Base-by-base conservation (phyloP, 2,113 vertebrate genomes). In the Acrocephalus arundinaceus region DNA sequence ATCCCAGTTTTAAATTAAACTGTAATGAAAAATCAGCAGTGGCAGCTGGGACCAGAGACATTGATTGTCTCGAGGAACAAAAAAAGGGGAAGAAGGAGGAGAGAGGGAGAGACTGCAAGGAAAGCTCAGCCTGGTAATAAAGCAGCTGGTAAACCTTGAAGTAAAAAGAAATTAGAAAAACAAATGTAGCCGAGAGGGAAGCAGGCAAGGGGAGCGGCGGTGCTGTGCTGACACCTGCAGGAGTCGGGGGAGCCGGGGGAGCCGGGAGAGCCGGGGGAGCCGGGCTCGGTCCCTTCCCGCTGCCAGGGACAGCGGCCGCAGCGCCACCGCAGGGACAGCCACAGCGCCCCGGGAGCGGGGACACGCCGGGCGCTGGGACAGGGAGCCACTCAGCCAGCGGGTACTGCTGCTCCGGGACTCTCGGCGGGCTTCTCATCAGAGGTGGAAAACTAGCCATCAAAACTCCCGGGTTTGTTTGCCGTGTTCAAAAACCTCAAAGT, bases 1-100 rank as follows among this genome's bases (percentile, higher is more conserved):
- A 98, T 98, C 98, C 98, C 97, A 95, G 96, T 98, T 98, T 98
- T 98, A 98, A 98, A 98, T 98, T 98, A 98, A 98, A 98, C 97
- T 98, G 98, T 98, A 98, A 98, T 98, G 98, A 98, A 98, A 98
- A 98, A 98, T 98, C 98, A 98, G 98, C 98, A 96, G 96, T 98
- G 98, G 98, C 98, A 98, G 98, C 98, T 98, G 98, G 98, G 98
- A 98, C 98, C 98, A 96, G 97, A 98, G 98, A 98, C 98, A 97
- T 97, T 96, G 98, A 98, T 98, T 98, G 98, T 98, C 97, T 98
- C 85, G 91, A 97, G 95, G 93, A 98, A 98, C 97, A 98, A 97
- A 98, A 98, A 96, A 97, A 87, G 78, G 87, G 89, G 82, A 96
- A 82, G 88, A 93, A 94, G 95, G 88, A 95, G 89, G 86, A 96